Percentiles rank a stretch among this genome's conserved stretches.
Evolutionary conservation across 2,113 vertebrate species (phyloP).

Genomic region (Columba janthina): DNA sequence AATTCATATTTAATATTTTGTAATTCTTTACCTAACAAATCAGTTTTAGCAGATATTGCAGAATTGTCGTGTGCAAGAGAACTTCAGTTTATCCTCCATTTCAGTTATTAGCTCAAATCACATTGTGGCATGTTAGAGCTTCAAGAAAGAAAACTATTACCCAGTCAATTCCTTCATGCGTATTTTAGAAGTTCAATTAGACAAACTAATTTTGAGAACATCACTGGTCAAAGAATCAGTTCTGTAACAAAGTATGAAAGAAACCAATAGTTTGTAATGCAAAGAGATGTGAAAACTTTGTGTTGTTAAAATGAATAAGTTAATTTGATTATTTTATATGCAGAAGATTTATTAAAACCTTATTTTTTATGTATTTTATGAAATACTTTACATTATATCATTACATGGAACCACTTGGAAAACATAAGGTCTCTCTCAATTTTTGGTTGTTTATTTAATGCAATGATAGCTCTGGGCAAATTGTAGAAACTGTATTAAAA

Average conservation of each 20-base stretch:
- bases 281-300: background rate
- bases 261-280: background rate
- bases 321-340: background rate
- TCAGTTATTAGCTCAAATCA: background rate
- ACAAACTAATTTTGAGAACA: background rate
- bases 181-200: background rate
- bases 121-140: rapidly evolving
- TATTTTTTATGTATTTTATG: background rate
- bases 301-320: background rate
- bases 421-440: background rate
- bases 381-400: background rate
- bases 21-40: background rate
- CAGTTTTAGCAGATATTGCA: background rate
- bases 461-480: background rate
- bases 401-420: background rate
- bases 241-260: background rate
- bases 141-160: background rate
- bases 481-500: background rate
- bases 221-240: background rate
- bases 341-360: background rate
- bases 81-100: background rate
- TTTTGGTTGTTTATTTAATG: background rate
- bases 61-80: background rate
- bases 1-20: background rate
- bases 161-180: background rate